phyloP scores from a whole-genome alignment of 64 coral and sea anemone species.

The Stichodactyla helianthus region DNA sequence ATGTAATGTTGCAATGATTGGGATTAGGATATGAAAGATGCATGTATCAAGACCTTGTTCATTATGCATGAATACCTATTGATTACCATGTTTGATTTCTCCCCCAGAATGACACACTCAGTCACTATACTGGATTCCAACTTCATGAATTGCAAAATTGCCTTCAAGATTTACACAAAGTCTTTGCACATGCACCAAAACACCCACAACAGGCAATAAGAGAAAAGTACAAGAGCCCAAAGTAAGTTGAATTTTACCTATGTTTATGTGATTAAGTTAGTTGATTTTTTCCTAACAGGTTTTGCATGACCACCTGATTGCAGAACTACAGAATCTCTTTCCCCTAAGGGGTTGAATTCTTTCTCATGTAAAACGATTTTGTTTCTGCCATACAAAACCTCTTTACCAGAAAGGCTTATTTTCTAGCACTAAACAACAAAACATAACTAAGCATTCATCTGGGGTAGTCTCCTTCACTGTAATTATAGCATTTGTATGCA shows the following conservation, averaged over 20 bases:
- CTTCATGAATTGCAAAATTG: conserved; percentile 72
- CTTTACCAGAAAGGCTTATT: too few species aligned
- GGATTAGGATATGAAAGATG: too few species aligned
- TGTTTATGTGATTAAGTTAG: not conserved
- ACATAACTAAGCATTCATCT: too few species aligned
- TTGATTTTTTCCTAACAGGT: not conserved
- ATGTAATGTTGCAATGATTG: too few species aligned
- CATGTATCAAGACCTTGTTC: too few species aligned
- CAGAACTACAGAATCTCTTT: not conserved
- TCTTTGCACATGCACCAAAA: conserved; percentile 78
- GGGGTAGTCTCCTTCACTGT: too few species aligned
- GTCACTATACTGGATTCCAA: conserved; percentile 82
- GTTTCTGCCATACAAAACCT: too few species aligned
- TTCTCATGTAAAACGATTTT: too few species aligned
- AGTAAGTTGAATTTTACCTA: conserved; percentile 41
- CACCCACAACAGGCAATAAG: conserved; percentile 84
- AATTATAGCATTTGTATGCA: too few species aligned
- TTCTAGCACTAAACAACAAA: too few species aligned
- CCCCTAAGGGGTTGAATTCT: too few species aligned
- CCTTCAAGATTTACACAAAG: conserved; percentile 85
- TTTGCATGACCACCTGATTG: not conserved
- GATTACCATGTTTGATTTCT: not conserved
- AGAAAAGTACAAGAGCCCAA: conserved; percentile 79
- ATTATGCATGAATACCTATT: too few species aligned
- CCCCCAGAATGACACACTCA: conserved; percentile 62